Conservation (phyloP, 2,113 vertebrate genomes). For the pig (Sus scrofa) region DNA sequence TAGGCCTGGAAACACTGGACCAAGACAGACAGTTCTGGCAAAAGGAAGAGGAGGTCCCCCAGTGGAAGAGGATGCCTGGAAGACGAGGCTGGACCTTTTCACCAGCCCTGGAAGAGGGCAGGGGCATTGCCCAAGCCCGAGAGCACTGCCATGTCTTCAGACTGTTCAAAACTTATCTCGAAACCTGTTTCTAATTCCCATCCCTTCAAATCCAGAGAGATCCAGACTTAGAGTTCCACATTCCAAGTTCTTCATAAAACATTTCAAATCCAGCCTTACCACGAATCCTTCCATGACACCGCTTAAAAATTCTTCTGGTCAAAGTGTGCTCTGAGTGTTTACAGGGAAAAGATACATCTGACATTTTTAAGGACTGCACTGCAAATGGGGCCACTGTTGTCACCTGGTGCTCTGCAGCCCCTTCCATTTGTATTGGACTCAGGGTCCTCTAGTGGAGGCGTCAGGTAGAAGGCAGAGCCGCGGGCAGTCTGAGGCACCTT, state of each 20-base stretch:
- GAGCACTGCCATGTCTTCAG: not conserved
- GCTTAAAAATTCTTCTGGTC: not conserved
- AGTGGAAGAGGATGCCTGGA: not conserved
- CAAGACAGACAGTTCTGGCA: not conserved
- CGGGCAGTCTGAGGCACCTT: not conserved
- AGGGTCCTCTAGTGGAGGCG: not conserved
- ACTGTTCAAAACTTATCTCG: not conserved
- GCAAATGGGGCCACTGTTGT: not conserved
- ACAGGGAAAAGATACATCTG: not conserved
- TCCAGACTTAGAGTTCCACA: not conserved
- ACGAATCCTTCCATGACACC: not conserved
- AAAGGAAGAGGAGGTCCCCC: not conserved
- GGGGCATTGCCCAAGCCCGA: not conserved
- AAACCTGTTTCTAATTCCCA: constrained; percentile 13
- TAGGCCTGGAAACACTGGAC: constrained; percentile 19
- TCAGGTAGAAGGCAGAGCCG: not conserved
- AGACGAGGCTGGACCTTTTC: not conserved
- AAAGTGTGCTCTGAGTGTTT: not conserved
- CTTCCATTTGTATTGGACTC: not conserved
- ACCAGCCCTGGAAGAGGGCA: not conserved
- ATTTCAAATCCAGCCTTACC: not conserved
- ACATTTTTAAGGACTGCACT: not conserved
- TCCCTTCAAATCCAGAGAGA: not conserved
- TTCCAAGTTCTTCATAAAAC: not conserved
- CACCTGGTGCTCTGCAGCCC: not conserved